Evolutionary conservation across 2,113 vertebrate species (phyloP).

Genomic region (Calcarius ornatus): DNA sequence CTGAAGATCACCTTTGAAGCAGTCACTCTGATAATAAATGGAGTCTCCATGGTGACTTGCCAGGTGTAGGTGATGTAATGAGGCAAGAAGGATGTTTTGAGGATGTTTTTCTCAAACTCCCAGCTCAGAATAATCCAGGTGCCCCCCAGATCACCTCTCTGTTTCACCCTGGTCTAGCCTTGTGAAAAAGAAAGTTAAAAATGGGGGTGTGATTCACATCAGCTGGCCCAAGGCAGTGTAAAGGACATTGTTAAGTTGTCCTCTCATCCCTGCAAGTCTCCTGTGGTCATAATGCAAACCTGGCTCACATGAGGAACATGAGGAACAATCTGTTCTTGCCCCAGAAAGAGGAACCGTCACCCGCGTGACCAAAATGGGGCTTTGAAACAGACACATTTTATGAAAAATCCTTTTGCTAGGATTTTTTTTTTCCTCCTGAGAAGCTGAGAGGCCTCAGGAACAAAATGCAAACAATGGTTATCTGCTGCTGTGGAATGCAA

Average conservation of each 20-base stretch:
- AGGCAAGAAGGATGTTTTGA: background rate
- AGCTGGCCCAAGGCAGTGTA: background rate
- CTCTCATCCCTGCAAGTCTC: background rate
- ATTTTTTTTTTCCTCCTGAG: too few species aligned
- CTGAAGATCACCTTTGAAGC: background rate
- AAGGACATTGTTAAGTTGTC: background rate
- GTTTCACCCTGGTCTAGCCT: background rate
- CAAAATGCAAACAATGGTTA: too few species aligned
- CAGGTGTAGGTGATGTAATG: background rate
- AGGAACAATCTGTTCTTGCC: background rate
- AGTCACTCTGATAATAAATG: background rate
- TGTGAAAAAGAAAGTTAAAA: background rate
- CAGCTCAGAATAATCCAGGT: background rate
- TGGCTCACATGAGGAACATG: background rate
- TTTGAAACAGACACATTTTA: background rate
- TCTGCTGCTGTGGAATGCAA: too few species aligned
- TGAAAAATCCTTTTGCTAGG: too few species aligned
- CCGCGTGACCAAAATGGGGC: background rate
- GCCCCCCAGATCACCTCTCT: background rate
- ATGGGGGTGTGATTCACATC: background rate
- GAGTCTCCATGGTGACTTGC: background rate
- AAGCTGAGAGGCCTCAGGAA: too few species aligned
- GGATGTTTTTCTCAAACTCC: background rate
- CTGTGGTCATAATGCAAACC: background rate
- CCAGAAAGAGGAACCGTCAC: background rate